These are phyloP conservation scores for Orthosia incerta DNA, from an alignment of 2,888 invertebrate species.

Conservation along the genomic window DNA sequence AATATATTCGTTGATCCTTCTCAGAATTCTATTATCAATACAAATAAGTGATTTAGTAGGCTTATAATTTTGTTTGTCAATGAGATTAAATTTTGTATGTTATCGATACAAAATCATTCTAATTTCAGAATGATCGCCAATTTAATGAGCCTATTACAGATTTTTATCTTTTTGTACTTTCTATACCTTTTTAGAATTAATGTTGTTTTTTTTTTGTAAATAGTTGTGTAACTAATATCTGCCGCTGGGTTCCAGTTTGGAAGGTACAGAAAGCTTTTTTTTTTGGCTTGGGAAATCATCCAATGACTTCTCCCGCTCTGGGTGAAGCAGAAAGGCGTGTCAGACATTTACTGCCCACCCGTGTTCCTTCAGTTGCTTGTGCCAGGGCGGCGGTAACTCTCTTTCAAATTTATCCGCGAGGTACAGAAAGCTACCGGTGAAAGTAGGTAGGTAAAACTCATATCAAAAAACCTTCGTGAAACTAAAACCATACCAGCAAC, in stretches of 20 bases:
- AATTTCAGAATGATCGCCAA: background rate
- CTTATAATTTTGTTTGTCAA: background rate
- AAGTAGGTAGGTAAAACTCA: background rate
- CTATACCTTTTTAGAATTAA: too few species aligned
- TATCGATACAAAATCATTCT: background rate
- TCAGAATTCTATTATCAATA: background rate
- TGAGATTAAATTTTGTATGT: conserved; percentile 1
- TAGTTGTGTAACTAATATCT: background rate
- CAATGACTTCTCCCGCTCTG: too few species aligned
- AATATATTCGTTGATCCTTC: conserved; percentile 12
- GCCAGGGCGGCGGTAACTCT: too few species aligned
- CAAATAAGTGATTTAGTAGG: background rate
- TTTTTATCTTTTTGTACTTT: too few species aligned
- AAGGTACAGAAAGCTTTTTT: too few species aligned
- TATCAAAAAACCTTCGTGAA: background rate
- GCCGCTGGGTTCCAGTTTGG: background rate
- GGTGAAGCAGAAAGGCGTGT: too few species aligned
- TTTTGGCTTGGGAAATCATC: too few species aligned
- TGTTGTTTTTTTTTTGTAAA: too few species aligned
- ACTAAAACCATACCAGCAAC: background rate
- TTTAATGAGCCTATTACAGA: too few species aligned
- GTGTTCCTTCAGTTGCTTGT: too few species aligned
- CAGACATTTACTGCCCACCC: too few species aligned
- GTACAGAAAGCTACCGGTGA: background rate
- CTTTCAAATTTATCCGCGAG: too few species aligned